Conservation (phyloP, 2,797 vertebrate genomes). For the Allenopithecus nigroviridis region DNA sequence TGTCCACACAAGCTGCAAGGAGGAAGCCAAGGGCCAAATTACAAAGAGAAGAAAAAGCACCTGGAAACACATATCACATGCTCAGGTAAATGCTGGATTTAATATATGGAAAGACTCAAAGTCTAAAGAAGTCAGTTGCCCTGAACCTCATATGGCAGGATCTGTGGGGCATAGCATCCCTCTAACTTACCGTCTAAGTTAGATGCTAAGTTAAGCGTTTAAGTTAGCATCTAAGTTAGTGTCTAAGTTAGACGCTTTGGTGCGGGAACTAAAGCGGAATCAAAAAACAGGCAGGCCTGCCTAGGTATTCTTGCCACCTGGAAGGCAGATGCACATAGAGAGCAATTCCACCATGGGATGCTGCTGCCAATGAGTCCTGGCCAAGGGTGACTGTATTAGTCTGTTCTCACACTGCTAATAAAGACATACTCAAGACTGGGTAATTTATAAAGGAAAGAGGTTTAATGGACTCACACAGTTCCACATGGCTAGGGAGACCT, state of each 20-base stretch:
- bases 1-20: background rate
- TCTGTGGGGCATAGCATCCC: background rate
- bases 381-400: background rate
- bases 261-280: background rate
- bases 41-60: background rate
- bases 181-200: background rate
- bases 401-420: too few species aligned
- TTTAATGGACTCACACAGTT: too few species aligned
- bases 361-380: background rate
- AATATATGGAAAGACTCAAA: background rate
- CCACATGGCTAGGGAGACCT: too few species aligned
- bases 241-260: background rate
- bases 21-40: background rate
- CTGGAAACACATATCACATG: background rate
- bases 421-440: too few species aligned
- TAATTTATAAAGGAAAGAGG: too few species aligned
- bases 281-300: background rate
- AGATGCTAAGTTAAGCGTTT: background rate
- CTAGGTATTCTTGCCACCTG: background rate
- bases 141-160: background rate
- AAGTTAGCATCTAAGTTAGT: background rate
- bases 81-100: background rate
- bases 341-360: background rate
- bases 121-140: background rate
- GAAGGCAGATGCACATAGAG: background rate